Base-by-base conservation (phyloP, 2,888 invertebrate genomes). In the Gibbula magus region DNA sequence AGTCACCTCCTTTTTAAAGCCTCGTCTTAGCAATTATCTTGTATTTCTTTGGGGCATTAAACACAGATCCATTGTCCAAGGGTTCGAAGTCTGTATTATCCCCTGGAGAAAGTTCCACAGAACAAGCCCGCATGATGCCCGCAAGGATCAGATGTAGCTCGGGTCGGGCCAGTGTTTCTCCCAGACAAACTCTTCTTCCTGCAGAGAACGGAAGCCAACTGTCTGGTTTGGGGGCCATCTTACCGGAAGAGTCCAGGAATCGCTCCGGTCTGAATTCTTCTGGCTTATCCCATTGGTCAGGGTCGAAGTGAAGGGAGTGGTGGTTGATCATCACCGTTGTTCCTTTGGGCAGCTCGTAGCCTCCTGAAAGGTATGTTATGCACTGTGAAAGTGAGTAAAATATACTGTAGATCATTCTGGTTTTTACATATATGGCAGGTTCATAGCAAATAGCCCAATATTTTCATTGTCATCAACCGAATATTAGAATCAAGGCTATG, bases 171-270 rank as follows among this genome's bases (percentile, higher is more conserved):
- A 90, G 81, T 0, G 81, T 74, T 79, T 90, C 89, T 25, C 90
- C 90, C 0, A 89, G 82, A 85, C 90, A 90, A 16, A 86, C 87
- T n/a, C 90, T 81, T 16, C 87, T 82, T 7, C 90, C 90, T 0
- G 88, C 86, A 16, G 88, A 87, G 79, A 90, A 90, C 0, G 90
- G 90, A 35, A 89, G 82, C 87, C 87, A 90, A 61, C 84, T 86
- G 8, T 84, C 82, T 2, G 86, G 88, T 82, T 86, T 88, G 0
- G 88, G 82, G 7, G 79, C 85, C 75, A 89, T 77, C 39, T 86
- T 86, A 7, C 89, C 89, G 52, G 86, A 79, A 25, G 84, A 84
- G 20, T 87, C 86, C 2, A 90, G 79, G 80, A 84, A 90, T 29
- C 89, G 79, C n/a, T 89, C 87, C 3, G 90, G 90, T 25, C 81